phyloP scores from a whole-genome alignment of 2,113 vertebrate genomes.

The Megaceryle maxima region DNA sequence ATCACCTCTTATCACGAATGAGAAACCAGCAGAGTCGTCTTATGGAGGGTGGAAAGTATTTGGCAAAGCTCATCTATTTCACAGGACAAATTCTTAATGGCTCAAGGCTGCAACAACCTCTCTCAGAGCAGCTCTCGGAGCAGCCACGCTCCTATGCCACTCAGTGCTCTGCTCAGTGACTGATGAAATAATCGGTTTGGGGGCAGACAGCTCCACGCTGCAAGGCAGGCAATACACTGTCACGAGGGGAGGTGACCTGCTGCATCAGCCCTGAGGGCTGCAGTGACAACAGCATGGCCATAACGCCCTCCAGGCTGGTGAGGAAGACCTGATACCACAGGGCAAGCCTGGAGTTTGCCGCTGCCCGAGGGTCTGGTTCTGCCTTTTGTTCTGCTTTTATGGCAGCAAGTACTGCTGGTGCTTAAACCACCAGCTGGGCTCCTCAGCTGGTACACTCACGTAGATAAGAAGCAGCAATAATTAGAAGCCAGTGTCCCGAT shows the following conservation, averaged over 20 bases:
- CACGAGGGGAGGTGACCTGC: background rate
- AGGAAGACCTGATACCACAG: background rate
- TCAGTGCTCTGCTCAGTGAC: background rate
- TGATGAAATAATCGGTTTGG: background rate
- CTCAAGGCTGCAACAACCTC: background rate
- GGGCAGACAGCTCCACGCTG: background rate
- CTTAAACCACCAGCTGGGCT: background rate
- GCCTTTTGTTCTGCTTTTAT: background rate
- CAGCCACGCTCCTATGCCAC: background rate
- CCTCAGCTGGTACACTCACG: accelerated
- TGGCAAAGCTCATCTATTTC: background rate
- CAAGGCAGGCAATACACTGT: background rate
- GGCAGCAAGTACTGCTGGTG: background rate
- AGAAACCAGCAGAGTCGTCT: background rate
- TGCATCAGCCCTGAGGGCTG: background rate
- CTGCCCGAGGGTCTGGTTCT: background rate
- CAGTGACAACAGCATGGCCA: accelerated
- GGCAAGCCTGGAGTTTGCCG: background rate
- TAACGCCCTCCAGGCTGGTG: background rate
- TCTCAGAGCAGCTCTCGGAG: background rate
- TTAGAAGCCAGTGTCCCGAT: background rate
- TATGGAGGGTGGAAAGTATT: background rate
- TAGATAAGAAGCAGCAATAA: background rate
- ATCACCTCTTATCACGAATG: background rate
- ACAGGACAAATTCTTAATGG: background rate